Percentiles rank a stretch among this genome's conserved stretches.
phyloP scores from a whole-genome alignment of 2,888 invertebrate species.

The Pristionchus arcanus region DNA sequence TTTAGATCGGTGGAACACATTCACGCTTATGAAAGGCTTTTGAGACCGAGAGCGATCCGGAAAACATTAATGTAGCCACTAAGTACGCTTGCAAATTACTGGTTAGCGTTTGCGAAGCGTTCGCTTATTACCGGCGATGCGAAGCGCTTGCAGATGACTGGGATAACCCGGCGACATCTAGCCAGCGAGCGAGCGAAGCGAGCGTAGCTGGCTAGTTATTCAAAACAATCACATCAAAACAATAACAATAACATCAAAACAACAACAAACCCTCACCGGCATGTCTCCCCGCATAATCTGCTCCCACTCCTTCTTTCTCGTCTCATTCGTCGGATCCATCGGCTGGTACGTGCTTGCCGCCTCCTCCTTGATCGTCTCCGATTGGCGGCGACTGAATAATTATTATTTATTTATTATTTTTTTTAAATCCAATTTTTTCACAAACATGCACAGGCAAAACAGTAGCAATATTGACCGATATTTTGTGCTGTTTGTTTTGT shows the following conservation, averaged over 20 bases:
- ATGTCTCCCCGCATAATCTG: slow-evolving; percentile 31
- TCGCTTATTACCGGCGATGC: too few relatives aligned
- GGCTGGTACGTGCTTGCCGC: slow-evolving; percentile 23
- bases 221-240: not conserved
- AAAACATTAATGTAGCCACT: too few relatives aligned
- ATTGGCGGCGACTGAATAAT: slow-evolving; percentile 46
- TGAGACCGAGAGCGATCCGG: too few relatives aligned
- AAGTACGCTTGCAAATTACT: too few relatives aligned
- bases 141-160: too few relatives aligned
- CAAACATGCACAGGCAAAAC: not conserved
- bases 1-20: too few relatives aligned
- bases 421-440: not conserved
- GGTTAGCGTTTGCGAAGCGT: too few relatives aligned
- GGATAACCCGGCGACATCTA: too few relatives aligned
- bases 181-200: too few relatives aligned
- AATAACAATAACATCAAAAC: not conserved
- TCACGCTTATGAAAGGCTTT: too few relatives aligned
- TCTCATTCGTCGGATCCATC: slow-evolving; percentile 15
- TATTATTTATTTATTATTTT: not conserved
- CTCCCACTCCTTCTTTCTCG: not conserved
- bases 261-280: not conserved
- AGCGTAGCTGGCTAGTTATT: too few relatives aligned
- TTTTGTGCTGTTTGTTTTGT: not conserved
- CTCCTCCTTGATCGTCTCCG: slow-evolving; percentile 55
- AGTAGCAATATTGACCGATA: too few relatives aligned